Percentiles rank a stretch among this genome's conserved stretches.
phyloP scores from a whole-genome alignment of 2,888 invertebrate genomes.

The Clanis bilineata region DNA sequence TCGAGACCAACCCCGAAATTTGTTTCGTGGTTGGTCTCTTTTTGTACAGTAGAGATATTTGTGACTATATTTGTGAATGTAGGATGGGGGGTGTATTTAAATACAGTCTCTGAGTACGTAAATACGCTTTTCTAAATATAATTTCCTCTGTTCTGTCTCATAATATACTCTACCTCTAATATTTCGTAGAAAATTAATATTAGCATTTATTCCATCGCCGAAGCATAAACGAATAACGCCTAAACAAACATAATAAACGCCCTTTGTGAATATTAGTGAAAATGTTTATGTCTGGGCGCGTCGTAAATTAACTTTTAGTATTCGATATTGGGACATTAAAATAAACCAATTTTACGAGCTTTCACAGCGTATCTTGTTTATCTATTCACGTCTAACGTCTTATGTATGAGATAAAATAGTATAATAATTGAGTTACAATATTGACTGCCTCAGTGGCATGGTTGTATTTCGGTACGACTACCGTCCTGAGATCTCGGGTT shows the following conservation, averaged over 20 bases:
- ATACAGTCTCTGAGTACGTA: too few relatives aligned
- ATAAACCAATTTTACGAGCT: conserved; percentile 1
- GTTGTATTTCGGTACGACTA: too few relatives aligned
- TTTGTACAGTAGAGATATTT: too few relatives aligned
- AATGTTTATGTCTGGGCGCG: conserved; percentile 1
- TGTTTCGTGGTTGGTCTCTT: too few relatives aligned
- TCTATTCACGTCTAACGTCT: not conserved
- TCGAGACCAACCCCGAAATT: too few relatives aligned
- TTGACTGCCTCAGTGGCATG: too few relatives aligned
- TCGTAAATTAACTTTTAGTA: conserved; percentile 11
- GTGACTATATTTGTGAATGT: too few relatives aligned
- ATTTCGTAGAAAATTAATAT: not conserved
- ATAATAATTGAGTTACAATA: too few relatives aligned
- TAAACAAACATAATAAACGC: conserved; percentile 7
- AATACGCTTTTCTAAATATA: not conserved
- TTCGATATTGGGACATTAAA: conserved; percentile 8
- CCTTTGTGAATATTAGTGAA: conserved; percentile 6
- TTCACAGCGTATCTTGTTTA: not conserved
- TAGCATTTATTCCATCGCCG: not conserved
- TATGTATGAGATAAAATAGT: not conserved
- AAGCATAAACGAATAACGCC: not conserved
- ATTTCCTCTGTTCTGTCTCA: not conserved
- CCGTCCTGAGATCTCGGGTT: too few relatives aligned
- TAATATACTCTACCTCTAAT: not conserved
- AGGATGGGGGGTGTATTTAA: too few relatives aligned